Evolutionary conservation across 1,140 invertebrate genomes (phyloP).

Genomic region (Macrocentrus cingulum): DNA sequence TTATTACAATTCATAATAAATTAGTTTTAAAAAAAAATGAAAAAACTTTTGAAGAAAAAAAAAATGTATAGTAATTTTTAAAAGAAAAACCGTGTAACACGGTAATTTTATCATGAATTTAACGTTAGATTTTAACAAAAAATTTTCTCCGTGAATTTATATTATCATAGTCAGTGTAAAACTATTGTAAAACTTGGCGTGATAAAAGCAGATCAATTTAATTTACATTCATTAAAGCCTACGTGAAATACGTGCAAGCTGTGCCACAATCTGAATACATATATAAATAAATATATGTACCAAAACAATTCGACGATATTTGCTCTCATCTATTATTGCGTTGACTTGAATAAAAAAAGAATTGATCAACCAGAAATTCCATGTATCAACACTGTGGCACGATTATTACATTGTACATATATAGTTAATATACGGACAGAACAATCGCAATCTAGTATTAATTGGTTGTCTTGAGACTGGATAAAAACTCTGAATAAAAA

Average conservation of each 20-base stretch:
- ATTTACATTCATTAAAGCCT: constrained; percentile 8
- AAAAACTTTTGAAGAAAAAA: too few species aligned
- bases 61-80: too few species aligned
- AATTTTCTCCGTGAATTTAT: too few species aligned
- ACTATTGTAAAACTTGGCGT: constrained; percentile 13
- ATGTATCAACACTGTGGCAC: not conserved
- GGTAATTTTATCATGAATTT: constrained; percentile 9
- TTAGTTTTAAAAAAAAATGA: too few species aligned
- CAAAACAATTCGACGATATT: constrained; percentile 19
- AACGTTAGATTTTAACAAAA: constrained; percentile 27
- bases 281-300: constrained; percentile 11
- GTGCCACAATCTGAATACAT: not conserved
- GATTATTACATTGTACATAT: not conserved
- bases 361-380: not conserved
- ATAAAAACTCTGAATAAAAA: too few species aligned
- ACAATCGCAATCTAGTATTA: too few species aligned
- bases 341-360: not conserved
- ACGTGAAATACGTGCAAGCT: not conserved
- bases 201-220: constrained; percentile 21
- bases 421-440: too few species aligned
- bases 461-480: constrained; percentile 21
- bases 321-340: not conserved
- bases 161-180: constrained; percentile 38
- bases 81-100: constrained; percentile 23
- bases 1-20: too few species aligned